phyloP scores from a whole-genome alignment of 1,140 invertebrate genomes.

The Parapsyche elsis region DNA sequence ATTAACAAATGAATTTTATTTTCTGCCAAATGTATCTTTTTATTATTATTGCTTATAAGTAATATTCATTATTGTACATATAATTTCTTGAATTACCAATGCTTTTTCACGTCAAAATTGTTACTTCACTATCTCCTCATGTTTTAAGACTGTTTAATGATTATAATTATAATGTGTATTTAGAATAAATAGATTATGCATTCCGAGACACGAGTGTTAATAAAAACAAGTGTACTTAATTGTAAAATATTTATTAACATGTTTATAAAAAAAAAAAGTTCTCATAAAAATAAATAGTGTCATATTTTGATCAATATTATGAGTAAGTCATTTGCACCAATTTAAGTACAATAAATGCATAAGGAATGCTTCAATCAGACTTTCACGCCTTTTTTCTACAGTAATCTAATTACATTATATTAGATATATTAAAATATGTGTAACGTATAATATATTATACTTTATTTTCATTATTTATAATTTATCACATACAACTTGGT shows the following conservation, averaged over 20 bases:
- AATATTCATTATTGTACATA: not conserved
- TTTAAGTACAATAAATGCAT: conserved; percentile 40
- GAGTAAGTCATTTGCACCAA: conserved; percentile 2
- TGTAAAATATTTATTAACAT: conserved; percentile 56
- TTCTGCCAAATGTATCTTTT: not conserved
- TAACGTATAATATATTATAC: not conserved
- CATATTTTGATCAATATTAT: conserved; percentile 18
- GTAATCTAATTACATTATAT: not conserved
- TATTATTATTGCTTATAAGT: not conserved
- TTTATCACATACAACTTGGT: conserved; percentile 3
- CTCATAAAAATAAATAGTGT: conserved; percentile 30
- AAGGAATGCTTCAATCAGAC: conserved; percentile 31
- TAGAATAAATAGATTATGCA: not conserved
- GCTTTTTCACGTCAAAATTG: too few relatives aligned
- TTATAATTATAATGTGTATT: conserved; percentile 45
- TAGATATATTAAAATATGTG: not conserved
- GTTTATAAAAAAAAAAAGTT: conserved; percentile 51
- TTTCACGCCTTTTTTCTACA: not conserved
- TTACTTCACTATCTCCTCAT: not conserved
- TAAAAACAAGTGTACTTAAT: conserved; percentile 38
- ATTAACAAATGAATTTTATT: not conserved
- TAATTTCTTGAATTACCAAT: not conserved
- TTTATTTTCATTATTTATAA: not conserved
- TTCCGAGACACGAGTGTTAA: not conserved
- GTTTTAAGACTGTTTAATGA: conserved; percentile 50